phyloP scores from a whole-genome alignment of 2,797 vertebrate species.

The Anguilla pacifica region DNA sequence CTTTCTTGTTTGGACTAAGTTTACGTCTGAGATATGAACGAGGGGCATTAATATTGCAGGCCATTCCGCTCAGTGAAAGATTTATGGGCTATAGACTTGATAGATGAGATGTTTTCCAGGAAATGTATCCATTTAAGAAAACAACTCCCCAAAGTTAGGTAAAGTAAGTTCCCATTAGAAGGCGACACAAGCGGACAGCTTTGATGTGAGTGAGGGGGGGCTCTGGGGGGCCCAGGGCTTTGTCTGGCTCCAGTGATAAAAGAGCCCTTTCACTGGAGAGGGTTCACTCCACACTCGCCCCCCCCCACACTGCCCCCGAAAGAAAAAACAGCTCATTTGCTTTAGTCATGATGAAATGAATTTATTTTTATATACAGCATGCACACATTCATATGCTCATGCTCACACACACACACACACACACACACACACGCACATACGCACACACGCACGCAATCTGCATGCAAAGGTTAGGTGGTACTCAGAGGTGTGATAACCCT shows the following conservation, averaged over 20 bases:
- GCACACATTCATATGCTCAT: neutral
- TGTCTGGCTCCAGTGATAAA: conserved; percentile 31
- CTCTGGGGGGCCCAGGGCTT: conserved; percentile 7
- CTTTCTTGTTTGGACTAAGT: conserved; percentile 28
- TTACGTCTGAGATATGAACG: conserved; percentile 26
- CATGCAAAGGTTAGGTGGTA: neutral
- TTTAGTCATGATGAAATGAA: conserved; percentile 7
- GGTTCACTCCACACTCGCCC: conserved; percentile 11
- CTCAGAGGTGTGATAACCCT: neutral
- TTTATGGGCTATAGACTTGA: conserved; percentile 28
- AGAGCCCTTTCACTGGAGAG: conserved; percentile 24
- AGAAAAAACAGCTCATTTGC: conserved; percentile 21
- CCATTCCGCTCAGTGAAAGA: conserved; percentile 22
- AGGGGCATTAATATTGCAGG: conserved; percentile 35
- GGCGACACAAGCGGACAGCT: conserved; percentile 22
- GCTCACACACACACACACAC: neutral
- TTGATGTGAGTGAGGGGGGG: conserved; percentile 27
- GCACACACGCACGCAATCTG: neutral
- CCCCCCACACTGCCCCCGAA: neutral
- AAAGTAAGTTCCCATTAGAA: conserved; percentile 25
- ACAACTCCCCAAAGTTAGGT: conserved; percentile 32
- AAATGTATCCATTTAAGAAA: conserved; percentile 31
- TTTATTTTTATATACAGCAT: conserved; percentile 5
- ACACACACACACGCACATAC: neutral
- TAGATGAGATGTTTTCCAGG: conserved; percentile 33